These are phyloP conservation scores for Rhinella marina DNA, from an alignment of 2,797 vertebrate species.

Conservation along the genomic window DNA sequence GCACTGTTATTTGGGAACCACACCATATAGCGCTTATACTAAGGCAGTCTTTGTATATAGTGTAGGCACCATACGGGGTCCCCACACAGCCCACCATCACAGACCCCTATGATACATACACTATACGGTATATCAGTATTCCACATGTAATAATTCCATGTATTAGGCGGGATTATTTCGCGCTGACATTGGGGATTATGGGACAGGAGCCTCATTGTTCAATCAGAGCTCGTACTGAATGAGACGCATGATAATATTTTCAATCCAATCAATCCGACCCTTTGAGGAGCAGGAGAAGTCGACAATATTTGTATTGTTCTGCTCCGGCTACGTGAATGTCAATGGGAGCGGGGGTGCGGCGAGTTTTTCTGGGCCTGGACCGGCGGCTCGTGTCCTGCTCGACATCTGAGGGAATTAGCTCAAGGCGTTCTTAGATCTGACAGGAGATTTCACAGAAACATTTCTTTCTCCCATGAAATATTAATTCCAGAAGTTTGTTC, in stretches of 20 bases:
- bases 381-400: slow-evolving; percentile 1
- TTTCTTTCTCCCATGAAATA: slow-evolving; percentile 23
- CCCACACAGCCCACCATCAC: too few relatives aligned
- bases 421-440: slow-evolving; percentile 4
- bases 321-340: slow-evolving; percentile 21
- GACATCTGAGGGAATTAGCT: slow-evolving; percentile 16
- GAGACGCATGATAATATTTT: slow-evolving; percentile 17
- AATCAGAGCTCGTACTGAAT: neutral
- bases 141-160: neutral
- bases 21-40: too few relatives aligned
- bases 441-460: slow-evolving; percentile 31
- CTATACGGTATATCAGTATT: too few relatives aligned
- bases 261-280: neutral
- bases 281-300: neutral
- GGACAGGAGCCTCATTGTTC: slow-evolving; percentile 11
- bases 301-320: slow-evolving; percentile 44
- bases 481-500: slow-evolving; percentile 25
- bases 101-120: too few relatives aligned
- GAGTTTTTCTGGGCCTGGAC: neutral
- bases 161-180: neutral
- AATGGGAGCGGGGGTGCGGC: neutral
- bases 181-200: neutral
- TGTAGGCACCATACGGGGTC: neutral
- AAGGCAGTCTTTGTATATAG: neutral
- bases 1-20: too few relatives aligned